Conservation (phyloP, 2,888 invertebrate genomes). For the Phyllotreta striolata region DNA sequence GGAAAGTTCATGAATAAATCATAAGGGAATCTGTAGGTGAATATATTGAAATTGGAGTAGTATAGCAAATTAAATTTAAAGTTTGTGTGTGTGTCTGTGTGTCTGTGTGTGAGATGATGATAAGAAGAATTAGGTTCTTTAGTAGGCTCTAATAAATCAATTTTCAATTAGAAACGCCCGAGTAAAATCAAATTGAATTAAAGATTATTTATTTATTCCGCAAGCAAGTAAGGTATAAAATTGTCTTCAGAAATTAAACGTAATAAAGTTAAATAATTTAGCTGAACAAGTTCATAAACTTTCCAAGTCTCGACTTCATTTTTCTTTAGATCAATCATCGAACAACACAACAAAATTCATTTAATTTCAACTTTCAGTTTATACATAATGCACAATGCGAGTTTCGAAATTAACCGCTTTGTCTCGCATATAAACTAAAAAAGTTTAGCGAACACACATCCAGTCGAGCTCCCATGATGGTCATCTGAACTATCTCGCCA, state of each 20-base stretch:
- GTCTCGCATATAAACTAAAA: slow-evolving; percentile 5
- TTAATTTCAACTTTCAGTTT: slow-evolving; percentile 1
- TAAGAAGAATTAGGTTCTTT: slow-evolving; percentile 10
- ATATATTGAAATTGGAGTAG: slow-evolving; percentile 10
- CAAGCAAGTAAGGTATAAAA: too few relatives aligned
- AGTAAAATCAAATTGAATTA: too few relatives aligned
- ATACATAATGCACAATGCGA: background rate
- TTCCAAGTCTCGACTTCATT: background rate
- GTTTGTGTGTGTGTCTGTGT: background rate
- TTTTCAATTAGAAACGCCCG: too few relatives aligned
- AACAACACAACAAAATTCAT: background rate
- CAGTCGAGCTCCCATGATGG: slow-evolving; percentile 26
- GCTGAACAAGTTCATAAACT: too few relatives aligned
- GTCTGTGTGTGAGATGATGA: background rate
- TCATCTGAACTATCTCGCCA: slow-evolving; percentile 43
- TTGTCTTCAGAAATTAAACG: too few relatives aligned
- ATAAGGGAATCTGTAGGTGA: slow-evolving; percentile 7
- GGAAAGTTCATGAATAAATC: slow-evolving; percentile 5
- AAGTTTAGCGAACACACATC: slow-evolving; percentile 15
- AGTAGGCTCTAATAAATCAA: slow-evolving; percentile 3
- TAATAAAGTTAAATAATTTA: too few relatives aligned
- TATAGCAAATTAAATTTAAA: slow-evolving; percentile 1
- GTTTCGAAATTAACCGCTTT: background rate
- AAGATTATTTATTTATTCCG: too few relatives aligned
- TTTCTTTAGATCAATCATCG: background rate